Conservation (phyloP, 2,888 invertebrate species). For the Luffia ferchaultella region DNA sequence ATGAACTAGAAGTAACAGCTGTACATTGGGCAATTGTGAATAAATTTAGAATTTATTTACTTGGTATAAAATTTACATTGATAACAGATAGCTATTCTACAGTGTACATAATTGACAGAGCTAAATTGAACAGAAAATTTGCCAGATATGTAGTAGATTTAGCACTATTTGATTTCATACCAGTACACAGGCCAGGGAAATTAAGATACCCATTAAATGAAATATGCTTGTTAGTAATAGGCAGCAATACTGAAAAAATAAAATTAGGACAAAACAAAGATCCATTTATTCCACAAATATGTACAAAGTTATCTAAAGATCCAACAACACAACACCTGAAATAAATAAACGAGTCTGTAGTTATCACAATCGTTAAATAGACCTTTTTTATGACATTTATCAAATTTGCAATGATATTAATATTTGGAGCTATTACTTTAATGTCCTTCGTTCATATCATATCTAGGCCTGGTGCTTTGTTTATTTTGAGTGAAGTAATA, state of each 20-base stretch:
- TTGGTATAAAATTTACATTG: conserved; percentile 9
- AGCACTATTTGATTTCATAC: conserved; percentile 9
- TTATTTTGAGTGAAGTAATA: too few relatives aligned
- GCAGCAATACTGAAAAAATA: conserved; percentile 4
- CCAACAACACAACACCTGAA: conserved; percentile 5
- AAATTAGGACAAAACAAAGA: conserved; percentile 5
- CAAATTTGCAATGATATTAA: too few relatives aligned
- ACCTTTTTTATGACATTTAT: too few relatives aligned
- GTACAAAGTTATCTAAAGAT: conserved; percentile 4
- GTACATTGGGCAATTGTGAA: conserved; percentile 12
- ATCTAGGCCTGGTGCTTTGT: too few relatives aligned
- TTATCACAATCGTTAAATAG: too few relatives aligned
- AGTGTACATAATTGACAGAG: conserved; percentile 10
- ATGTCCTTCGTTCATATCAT: too few relatives aligned
- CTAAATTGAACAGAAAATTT: conserved; percentile 11
- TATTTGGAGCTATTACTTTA: too few relatives aligned
- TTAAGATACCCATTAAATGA: conserved; percentile 7
- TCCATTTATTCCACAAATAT: conserved; percentile 5
- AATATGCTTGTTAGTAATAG: conserved; percentile 4
- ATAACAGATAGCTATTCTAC: too few relatives aligned
- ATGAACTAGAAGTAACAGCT: conserved; percentile 12
- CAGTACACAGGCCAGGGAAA: conserved; percentile 10
- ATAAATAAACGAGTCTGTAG: conserved; percentile 3
- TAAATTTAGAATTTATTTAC: conserved; percentile 11
- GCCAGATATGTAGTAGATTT: conserved; percentile 9